Evolutionary conservation across 64 coral and sea anemone genomes (phyloP).

Genomic region (Hydrozoanthus tunicans): DNA sequence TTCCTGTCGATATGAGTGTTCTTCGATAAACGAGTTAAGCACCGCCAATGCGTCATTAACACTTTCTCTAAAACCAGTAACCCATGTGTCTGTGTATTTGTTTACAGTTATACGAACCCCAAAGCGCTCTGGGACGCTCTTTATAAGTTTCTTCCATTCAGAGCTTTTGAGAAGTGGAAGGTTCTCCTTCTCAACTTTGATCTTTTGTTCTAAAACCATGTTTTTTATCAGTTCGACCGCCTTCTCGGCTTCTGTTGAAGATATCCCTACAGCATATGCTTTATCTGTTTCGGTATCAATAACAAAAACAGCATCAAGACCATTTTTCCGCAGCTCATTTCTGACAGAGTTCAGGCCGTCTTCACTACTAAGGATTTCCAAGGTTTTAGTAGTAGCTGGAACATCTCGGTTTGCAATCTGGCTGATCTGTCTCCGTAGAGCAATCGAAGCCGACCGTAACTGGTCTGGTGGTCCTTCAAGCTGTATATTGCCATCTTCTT

Average conservation of each 20-base stretch:
- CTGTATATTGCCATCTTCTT: conserved; percentile 38
- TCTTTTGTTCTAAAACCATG: conserved; percentile 60
- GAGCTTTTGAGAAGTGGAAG: conserved; percentile 35
- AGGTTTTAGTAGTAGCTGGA: conserved; percentile 2
- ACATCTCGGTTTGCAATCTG: conserved; percentile 23
- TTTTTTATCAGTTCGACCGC: conserved; percentile 37
- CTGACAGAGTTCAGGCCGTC: conserved; percentile 39
- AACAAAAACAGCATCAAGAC: conserved; percentile 59
- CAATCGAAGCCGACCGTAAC: conserved; percentile 25
- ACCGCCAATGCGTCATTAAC: conserved; percentile 35
- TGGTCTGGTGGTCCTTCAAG: conserved; percentile 58
- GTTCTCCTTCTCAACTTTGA: conserved; percentile 51
- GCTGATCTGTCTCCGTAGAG: conserved; percentile 10
- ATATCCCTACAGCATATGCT: conserved; percentile 28
- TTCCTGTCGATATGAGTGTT: conserved; percentile 3
- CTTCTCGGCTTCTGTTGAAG: conserved; percentile 53
- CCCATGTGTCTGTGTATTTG: conserved; percentile 60
- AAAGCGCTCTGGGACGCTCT: conserved; percentile 18
- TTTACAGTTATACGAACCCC: conserved; percentile 31
- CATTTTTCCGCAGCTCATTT: conserved; percentile 40
- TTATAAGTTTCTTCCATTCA: conserved; percentile 43
- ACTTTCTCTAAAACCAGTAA: conserved; percentile 55
- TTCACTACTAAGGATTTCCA: conserved; percentile 52
- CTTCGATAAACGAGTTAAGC: conserved; percentile 46
- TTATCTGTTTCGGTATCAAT: conserved; percentile 25